Base-by-base conservation (phyloP, 2,797 vertebrate species). In the Lutra lutra region DNA sequence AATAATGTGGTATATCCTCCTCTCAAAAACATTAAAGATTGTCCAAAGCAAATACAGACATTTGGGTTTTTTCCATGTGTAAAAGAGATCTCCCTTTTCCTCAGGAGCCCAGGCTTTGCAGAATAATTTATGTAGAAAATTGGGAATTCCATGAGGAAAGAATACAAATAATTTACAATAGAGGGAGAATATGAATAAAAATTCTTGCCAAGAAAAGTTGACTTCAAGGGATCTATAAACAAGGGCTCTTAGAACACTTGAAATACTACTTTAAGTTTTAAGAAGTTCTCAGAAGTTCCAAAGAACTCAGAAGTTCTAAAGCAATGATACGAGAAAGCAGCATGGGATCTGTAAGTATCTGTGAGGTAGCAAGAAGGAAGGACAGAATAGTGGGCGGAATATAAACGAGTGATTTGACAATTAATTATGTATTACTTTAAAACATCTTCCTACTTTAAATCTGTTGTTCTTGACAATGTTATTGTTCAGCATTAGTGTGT, bases 71-170 rank as follows among this genome's bases (percentile, higher is more conserved):
- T 82, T 46, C 46, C 85, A 86, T 64, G n/a, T 96, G 78, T 86
- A 93, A 91, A 93, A 95, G 72, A 92, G 92, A 97, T 95, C 29
- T 40, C 40, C 35, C 27, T 56, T 79, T 87, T 66, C 72, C 82
- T 73, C 32, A 46, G 27, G 56, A 94, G 3, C 68, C 25, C 14
- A 78, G 29, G 29, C 4, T 92, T 94, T 88, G 56, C 38, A 51
- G 23, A 78, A 92, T 86, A 92, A 92, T 84, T 95, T 96, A 84
- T 96, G 58, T 18, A 86, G 48, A 91, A 92, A 96, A 86, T 73
- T 32, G 90, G 84, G n/a, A 95, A 90, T 86, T 92, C 72, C 48
- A n/a, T 54, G 18, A 43, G 51, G 84, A 77, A 82, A 46, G 1
- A 40, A 92, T 90, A 89, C 18, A 95, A 46, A 88, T 86, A 77